phyloP scores from a whole-genome alignment of 2,113 vertebrate genomes.

The Indri indri region DNA sequence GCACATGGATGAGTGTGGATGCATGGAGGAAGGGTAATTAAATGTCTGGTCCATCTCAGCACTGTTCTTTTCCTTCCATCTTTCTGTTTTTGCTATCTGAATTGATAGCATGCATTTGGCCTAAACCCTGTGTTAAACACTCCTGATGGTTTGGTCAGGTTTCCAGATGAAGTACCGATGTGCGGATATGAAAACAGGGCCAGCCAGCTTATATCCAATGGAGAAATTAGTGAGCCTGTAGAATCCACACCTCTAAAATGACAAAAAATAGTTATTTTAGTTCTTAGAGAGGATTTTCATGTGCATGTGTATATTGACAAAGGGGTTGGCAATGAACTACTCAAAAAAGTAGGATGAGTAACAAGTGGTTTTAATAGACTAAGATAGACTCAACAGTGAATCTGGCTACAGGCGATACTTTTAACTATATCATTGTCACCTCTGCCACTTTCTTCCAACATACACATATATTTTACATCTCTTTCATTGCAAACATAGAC shows the following conservation, averaged over 20 bases:
- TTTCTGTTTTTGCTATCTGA: slow-evolving; percentile 64
- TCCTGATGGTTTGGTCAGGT: slow-evolving; percentile 79
- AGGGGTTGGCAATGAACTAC: background rate
- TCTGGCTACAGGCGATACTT: slow-evolving; percentile 15
- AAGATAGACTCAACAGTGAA: background rate
- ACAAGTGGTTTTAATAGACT: background rate
- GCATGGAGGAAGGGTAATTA: slow-evolving; percentile 59
- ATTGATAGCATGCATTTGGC: slow-evolving; percentile 76
- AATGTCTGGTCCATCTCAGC: slow-evolving; percentile 76
- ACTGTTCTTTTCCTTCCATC: slow-evolving; percentile 64
- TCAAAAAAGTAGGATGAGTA: too few relatives aligned
- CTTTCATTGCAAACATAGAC: accelerated
- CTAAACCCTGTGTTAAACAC: slow-evolving; percentile 74
- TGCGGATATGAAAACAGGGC: slow-evolving; percentile 70
- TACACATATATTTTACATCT: background rate
- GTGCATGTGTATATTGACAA: background rate
- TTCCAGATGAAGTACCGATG: slow-evolving; percentile 82
- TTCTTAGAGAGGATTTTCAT: background rate
- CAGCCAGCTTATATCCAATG: slow-evolving; percentile 27
- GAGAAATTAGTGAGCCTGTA: slow-evolving; percentile 41
- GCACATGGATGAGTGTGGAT: too few relatives aligned
- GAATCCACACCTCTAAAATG: slow-evolving; percentile 15
- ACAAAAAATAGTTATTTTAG: background rate
- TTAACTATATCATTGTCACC: background rate
- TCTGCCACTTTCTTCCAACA: background rate